Conservation (phyloP, 2,797 vertebrate genomes). For the Oryzias sinensis region DNA sequence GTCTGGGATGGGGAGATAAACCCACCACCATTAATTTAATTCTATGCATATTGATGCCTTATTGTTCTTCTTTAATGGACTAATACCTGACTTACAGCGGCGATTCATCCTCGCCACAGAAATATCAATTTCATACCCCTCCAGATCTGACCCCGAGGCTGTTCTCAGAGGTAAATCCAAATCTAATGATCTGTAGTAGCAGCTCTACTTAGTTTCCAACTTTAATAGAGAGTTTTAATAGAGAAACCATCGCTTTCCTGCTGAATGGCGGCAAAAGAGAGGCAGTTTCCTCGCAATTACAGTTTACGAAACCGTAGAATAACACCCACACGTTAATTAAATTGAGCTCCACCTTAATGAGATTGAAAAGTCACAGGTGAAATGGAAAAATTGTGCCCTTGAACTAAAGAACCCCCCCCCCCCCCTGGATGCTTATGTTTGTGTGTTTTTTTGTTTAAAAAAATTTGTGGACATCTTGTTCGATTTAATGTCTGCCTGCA, state of each 20-base stretch:
- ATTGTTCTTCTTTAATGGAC: slow-evolving; percentile 83
- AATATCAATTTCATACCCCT: slow-evolving; percentile 79
- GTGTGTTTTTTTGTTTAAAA: not conserved
- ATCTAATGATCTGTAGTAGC: slow-evolving; percentile 73
- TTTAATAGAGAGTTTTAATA: slow-evolving; percentile 40
- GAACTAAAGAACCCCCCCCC: slow-evolving; percentile 41
- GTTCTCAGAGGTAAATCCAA: slow-evolving; percentile 67
- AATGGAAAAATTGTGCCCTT: slow-evolving; percentile 60
- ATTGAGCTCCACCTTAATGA: slow-evolving; percentile 47
- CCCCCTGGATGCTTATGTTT: slow-evolving; percentile 13
- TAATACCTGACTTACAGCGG: slow-evolving; percentile 78
- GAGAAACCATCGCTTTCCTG: slow-evolving; percentile 44
- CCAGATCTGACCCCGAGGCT: slow-evolving; percentile 73
- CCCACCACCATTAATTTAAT: slow-evolving; percentile 88
- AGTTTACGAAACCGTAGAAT: slow-evolving; percentile 55
- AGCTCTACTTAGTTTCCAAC: slow-evolving; percentile 65
- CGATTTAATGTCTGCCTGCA: slow-evolving; percentile 41
- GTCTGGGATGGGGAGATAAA: slow-evolving; percentile 95
- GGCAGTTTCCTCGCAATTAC: slow-evolving; percentile 45
- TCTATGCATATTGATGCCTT: slow-evolving; percentile 83
- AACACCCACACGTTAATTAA: slow-evolving; percentile 52
- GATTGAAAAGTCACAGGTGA: slow-evolving; percentile 54
- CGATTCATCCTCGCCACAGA: slow-evolving; percentile 73
- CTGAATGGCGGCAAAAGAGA: slow-evolving; percentile 40
- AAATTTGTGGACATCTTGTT: slow-evolving; percentile 10